Percentiles rank a stretch among this genome's conserved stretches.
Evolutionary conservation across 1,140 invertebrate genomes (phyloP).

Genomic region (Bombus impatiens): DNA sequence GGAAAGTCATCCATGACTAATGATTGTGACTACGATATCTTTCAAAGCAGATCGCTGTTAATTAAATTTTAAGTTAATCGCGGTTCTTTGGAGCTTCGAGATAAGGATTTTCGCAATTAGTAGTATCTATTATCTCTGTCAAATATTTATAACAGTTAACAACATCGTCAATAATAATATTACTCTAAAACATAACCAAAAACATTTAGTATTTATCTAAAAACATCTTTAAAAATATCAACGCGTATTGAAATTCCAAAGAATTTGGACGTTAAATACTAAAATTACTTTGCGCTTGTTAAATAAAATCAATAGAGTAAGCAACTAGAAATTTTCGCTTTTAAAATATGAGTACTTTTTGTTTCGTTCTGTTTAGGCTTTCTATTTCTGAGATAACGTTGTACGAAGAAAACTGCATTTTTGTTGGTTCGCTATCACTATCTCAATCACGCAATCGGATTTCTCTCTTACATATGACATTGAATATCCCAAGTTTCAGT

Average conservation of each 20-base stretch:
- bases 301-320: neutral
- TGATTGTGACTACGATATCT: neutral
- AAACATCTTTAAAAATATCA: neutral
- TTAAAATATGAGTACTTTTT: neutral
- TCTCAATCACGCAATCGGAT: neutral
- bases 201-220: neutral
- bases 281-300: neutral
- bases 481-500: neutral
- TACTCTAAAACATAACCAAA: neutral
- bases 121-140: neutral
- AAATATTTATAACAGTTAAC: neutral
- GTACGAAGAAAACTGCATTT: neutral
- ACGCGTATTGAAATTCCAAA: neutral
- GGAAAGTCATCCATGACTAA: slow-evolving; percentile 22
- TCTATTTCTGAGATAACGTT: neutral
- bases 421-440: neutral
- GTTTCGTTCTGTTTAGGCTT: neutral
- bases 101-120: neutral
- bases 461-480: neutral
- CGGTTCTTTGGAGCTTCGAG: neutral
- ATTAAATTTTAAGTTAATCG: neutral
- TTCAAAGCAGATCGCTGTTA: slow-evolving; percentile 28
- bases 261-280: neutral
- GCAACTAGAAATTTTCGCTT: neutral
- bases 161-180: neutral